Conservation (phyloP, 2,888 invertebrate genomes). For the Eledone cirrhosa region DNA sequence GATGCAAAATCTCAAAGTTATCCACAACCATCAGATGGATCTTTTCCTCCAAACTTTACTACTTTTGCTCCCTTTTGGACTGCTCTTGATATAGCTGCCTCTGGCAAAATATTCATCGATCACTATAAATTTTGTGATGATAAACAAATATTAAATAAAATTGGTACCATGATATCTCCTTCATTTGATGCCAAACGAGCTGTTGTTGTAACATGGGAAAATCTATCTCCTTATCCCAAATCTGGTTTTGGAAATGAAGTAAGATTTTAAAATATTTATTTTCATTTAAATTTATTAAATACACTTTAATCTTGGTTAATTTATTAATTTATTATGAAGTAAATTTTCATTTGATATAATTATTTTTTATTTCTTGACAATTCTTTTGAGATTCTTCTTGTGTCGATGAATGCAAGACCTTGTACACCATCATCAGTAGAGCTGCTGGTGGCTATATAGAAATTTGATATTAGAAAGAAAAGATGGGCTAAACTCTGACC, state of each 20-base stretch:
- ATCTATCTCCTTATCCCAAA: not conserved
- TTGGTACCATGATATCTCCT: not conserved
- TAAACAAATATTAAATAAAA: not conserved
- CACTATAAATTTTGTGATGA: not conserved
- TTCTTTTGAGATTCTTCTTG: too few relatives aligned
- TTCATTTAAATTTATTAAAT: too few relatives aligned
- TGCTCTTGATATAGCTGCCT: not conserved
- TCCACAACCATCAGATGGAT: not conserved
- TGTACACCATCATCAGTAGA: too few relatives aligned
- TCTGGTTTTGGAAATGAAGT: constrained; percentile 15
- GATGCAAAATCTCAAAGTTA: not conserved
- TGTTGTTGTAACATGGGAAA: constrained; percentile 1
- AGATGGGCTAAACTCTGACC: too few relatives aligned
- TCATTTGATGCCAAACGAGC: not conserved
- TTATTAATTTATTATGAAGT: too few relatives aligned
- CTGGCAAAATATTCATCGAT: constrained; percentile 20
- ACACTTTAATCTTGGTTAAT: too few relatives aligned
- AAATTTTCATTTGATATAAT: too few relatives aligned
- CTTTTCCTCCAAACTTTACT: not conserved
- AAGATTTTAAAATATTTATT: too few relatives aligned
- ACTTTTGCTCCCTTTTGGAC: constrained; percentile 12
- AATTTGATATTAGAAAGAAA: too few relatives aligned
- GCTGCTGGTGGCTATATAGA: too few relatives aligned
- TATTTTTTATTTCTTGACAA: too few relatives aligned
- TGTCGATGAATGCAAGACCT: too few relatives aligned